Percentiles rank a stretch among this genome's conserved stretches.
phyloP scores from a whole-genome alignment of 2,113 vertebrate species.

The Otis tarda region DNA sequence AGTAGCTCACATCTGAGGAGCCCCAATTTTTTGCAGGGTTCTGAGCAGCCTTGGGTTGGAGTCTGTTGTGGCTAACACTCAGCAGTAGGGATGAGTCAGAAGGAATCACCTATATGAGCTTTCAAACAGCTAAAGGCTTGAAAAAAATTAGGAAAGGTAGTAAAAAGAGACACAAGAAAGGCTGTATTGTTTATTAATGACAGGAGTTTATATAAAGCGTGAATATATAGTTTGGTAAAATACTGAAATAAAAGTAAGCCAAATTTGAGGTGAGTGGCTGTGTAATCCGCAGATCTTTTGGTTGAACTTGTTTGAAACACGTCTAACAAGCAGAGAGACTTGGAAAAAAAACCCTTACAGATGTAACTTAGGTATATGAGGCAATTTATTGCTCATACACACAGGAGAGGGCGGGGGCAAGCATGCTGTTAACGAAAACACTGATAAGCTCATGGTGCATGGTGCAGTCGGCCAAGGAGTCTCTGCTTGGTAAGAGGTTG shows the following conservation, averaged over 20 bases:
- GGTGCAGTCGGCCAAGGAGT: not conserved
- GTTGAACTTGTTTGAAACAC: not conserved
- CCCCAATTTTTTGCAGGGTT: not conserved
- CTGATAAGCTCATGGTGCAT: not conserved
- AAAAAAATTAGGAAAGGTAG: not conserved
- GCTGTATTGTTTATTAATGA: not conserved
- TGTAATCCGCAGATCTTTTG: not conserved
- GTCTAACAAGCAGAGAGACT: not conserved
- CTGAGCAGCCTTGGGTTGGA: not conserved
- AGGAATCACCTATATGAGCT: not conserved
- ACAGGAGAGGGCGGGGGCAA: not conserved
- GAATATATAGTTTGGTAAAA: not conserved
- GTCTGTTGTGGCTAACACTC: not conserved
- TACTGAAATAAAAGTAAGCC: not conserved
- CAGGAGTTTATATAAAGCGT: not conserved
- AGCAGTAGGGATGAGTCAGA: not conserved
- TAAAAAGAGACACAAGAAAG: not conserved
- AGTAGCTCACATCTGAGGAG: not conserved
- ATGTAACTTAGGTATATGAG: not conserved
- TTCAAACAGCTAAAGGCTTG: not conserved
- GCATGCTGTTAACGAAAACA: not conserved
- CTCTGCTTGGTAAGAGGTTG: not conserved
- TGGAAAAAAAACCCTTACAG: not conserved
- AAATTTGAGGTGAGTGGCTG: not conserved
- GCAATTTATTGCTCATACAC: not conserved